Evolutionary conservation across 2,113 vertebrate genomes (phyloP).

Genomic region (Nibea coibor): DNA sequence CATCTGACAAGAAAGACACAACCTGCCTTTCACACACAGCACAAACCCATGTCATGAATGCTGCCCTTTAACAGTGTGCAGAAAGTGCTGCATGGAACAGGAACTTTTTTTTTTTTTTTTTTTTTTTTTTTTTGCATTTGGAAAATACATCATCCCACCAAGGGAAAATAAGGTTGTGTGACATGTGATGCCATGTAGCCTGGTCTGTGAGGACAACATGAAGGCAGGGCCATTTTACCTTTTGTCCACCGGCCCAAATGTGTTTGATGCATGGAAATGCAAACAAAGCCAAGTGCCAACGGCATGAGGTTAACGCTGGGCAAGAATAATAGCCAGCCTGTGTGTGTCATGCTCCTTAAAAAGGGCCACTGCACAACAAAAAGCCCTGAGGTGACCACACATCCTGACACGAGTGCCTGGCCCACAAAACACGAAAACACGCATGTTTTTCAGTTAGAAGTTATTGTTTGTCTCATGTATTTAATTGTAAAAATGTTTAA

Average conservation of each 20-base stretch:
- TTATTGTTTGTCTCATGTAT: not conserved
- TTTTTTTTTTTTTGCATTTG: constrained; percentile 29
- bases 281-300: constrained; percentile 63
- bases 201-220: constrained; percentile 23
- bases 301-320: constrained; percentile 45
- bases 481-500: not conserved
- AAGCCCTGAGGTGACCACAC: constrained; percentile 9
- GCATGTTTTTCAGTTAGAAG: not conserved
- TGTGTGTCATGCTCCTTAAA: not conserved
- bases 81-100: constrained; percentile 6
- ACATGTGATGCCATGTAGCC: constrained; percentile 11
- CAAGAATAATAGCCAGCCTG: constrained; percentile 40
- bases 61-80: constrained; percentile 18
- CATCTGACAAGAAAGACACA: not conserved
- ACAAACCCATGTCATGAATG: constrained; percentile 11
- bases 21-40: not conserved
- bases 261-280: constrained; percentile 53
- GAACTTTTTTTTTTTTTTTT: not conserved
- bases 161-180: constrained; percentile 22
- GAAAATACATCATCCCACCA: constrained; percentile 54
- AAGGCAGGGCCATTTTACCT: constrained; percentile 19
- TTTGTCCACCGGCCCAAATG: constrained; percentile 61
- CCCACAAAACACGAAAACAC: constrained; percentile 7
- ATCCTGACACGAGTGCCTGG: not conserved
- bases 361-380: constrained; percentile 27